Evolutionary conservation across 2,113 vertebrate genomes (phyloP), one percentile per base, ranked within the genome.

Genomic region (Tenrec ecaudatus): DNA sequence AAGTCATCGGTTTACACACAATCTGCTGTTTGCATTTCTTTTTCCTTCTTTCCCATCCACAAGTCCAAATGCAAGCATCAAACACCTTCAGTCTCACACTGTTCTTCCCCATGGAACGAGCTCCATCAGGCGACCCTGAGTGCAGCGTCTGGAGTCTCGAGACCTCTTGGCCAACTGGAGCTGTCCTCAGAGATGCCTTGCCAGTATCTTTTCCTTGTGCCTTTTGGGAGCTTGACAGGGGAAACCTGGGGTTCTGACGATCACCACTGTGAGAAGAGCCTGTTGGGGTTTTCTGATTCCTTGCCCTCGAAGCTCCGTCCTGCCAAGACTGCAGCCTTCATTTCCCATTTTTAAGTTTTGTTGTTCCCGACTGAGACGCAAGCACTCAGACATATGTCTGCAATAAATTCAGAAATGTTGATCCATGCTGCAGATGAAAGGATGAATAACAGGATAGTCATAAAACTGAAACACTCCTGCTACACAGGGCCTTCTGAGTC

Each of bases 331-430:
- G 84, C 60, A 81, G 82, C 86, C 94, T 92, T 73, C 33, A 53
- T 80, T 96, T 95, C 86, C 82, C 96, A 71, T 69, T 92, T 97
- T 97, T 62, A 90, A 96, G 94, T 97, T 97, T 95, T 97, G 92
- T 86, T 93, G 94, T 96, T 95, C 97, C 96, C 97, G 94, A 95
- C 96, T 58, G 97, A 98, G 97, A 97, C 95, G 92, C 93, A 88
- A 97, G 97, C 97, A 95, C 95, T 96, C 96, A 98, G 97, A 98
- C 98, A 97, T 91, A 96, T 95, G 95, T 93, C 96, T 97, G 97
- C 96, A 96, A 96, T 97, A 96, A 97, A 97, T 96, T 98, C 96
- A 97, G 98, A 98, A 97, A 98, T 93, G 97, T 95, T 97, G 97
- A 96, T 96, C 97, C 95, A 94, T 82, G 82, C 96, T 93, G 95